A percentile compares a stretch with the other conserved stretches of the same genome.
Conservation (phyloP, 2,797 vertebrate species). For the Schizopygopsis pylzovi region DNA sequence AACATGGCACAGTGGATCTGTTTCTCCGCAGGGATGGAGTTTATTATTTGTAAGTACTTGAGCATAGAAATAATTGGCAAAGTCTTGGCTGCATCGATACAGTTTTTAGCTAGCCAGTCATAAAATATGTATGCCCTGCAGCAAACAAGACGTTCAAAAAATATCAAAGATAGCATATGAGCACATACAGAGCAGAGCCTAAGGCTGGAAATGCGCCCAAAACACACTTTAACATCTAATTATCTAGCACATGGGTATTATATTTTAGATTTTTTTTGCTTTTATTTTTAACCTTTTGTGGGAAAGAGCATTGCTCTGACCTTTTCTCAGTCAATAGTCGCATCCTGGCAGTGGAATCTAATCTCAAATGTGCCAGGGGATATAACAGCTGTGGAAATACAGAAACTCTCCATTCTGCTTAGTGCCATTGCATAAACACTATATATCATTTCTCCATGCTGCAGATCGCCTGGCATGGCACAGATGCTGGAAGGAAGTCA, state of each 20-base stretch:
- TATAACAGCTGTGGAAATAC: conserved; percentile 18
- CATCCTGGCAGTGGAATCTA: not conserved
- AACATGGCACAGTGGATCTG: too few relatives aligned
- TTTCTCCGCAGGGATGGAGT: not conserved
- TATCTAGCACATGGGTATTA: not conserved
- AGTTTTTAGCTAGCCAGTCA: conserved; percentile 14
- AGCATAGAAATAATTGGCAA: conserved; percentile 15
- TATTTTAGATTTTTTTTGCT: not conserved
- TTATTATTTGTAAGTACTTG: conserved; percentile 9
- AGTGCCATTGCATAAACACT: conserved; percentile 11
- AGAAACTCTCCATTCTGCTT: not conserved
- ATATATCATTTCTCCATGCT: conserved; percentile 12
- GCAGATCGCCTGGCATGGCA: not conserved
- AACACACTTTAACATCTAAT: not conserved
- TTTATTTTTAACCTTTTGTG: conserved; percentile 38
- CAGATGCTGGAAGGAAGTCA: not conserved
- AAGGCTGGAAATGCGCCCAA: not conserved
- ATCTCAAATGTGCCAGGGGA: conserved; percentile 22
- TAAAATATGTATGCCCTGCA: conserved; percentile 38
- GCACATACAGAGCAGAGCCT: not conserved
- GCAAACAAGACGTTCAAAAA: conserved; percentile 5
- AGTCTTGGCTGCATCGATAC: not conserved
- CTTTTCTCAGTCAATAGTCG: conserved; percentile 37
- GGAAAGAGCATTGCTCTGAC: conserved; percentile 39
- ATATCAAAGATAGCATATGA: not conserved